Base-by-base conservation (phyloP, 2,113 vertebrate species). In the Labrus mixtus region DNA sequence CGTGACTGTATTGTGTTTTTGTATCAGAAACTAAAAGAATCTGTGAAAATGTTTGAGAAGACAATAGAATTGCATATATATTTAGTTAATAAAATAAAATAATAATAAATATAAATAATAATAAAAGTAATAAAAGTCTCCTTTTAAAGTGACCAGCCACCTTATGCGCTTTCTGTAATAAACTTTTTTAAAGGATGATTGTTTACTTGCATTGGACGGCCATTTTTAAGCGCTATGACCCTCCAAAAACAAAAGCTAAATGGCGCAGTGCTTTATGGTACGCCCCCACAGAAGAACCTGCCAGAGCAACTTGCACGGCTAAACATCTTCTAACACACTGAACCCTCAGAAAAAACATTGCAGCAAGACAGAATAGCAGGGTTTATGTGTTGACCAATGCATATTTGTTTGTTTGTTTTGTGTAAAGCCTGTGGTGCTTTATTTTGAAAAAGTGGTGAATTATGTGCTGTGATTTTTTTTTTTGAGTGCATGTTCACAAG, bases 211-310 rank as follows among this genome's bases (percentile, higher is more conserved):
- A 12, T 45, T n/a, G 10, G 6, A 51, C 9, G 19, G 19, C 17
- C 41, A 56, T 59, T 78, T 78, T 76, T 12, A 12, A 68, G 46
- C 17, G 22, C 17, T 3, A 43, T 20, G 17, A n/a, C 59, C 46
- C 63, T 81, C 45, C 23, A 59, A 58, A 59, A 57, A n/a, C n/a
- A n/a, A 41, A 65, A 78, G 77, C 80, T 83, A 67, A 59, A 70
- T 93, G 92, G 89, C 87, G 90, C 90, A 92, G 89, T 84, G 59
- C 85, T 85, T 88, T 80, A 80, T 81, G 81, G 62, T 78, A 83
- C 91, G 83, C 92, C 92, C 91, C 89, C 91, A 77, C 89, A 91
- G 57, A 73, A 74, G 60, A 78, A 51, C 73, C 85, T 79, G 73
- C 72, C 51, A 57, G 84, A 88, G 46, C 76, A 77, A 85, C 81